Conservation (phyloP, 2,888 invertebrate species). For the Dorcus hopei region DNA sequence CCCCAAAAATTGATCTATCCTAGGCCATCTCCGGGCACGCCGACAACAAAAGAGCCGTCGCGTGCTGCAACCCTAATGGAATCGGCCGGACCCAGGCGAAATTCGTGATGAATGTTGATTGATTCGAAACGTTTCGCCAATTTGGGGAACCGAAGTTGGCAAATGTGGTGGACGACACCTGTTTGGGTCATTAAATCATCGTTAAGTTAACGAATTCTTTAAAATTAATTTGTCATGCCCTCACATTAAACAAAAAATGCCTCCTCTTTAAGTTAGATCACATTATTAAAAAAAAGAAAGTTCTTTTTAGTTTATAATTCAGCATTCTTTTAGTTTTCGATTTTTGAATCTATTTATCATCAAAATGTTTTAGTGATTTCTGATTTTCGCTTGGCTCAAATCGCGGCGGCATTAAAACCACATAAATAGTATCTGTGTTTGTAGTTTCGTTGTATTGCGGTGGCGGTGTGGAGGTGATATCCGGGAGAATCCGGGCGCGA, state of each 20-base stretch:
- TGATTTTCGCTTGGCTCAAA: neutral
- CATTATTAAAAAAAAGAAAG: too few species aligned
- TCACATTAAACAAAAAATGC: too few species aligned
- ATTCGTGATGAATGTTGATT: neutral
- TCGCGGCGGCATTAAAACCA: constrained; percentile 10
- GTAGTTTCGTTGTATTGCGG: constrained; percentile 21
- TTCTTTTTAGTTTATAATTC: too few species aligned
- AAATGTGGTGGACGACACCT: neutral
- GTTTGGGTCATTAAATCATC: neutral
- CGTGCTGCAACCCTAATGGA: neutral
- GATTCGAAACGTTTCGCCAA: neutral
- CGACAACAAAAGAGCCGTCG: constrained; percentile 4
- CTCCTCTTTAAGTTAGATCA: too few species aligned
- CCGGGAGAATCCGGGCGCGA: constrained; percentile 44
- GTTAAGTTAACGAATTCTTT: neutral
- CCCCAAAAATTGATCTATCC: neutral
- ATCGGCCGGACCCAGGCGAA: too few species aligned
- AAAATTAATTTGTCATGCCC: neutral
- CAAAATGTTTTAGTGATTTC: too few species aligned
- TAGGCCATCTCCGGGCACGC: too few species aligned
- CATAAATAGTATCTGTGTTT: constrained; percentile 16
- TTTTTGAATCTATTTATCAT: too few species aligned
- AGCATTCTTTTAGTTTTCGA: too few species aligned
- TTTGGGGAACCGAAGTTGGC: neutral
- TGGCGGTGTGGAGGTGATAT: constrained; percentile 38